Evolutionary conservation across 2,113 vertebrate species (phyloP).

Genomic region (Mus pahari): DNA sequence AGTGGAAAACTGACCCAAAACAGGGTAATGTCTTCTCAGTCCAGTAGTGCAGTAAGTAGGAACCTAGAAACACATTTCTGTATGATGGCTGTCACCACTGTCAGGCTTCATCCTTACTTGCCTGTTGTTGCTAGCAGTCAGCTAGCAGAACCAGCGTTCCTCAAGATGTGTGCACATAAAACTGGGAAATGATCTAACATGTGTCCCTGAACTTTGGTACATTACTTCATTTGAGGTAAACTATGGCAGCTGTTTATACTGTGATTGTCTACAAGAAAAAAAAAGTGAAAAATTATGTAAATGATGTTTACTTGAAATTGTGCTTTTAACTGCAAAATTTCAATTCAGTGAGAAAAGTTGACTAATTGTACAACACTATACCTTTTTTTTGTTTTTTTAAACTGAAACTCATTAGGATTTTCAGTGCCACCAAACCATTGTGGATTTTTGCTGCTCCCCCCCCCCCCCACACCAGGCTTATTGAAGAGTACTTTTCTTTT

Average conservation of each 20-base stretch:
- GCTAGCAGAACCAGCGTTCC: slow-evolving; percentile 38
- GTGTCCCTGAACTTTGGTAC: slow-evolving; percentile 43
- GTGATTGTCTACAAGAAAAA: slow-evolving; percentile 52
- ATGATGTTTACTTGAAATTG: slow-evolving; percentile 68
- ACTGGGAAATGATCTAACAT: slow-evolving; percentile 42
- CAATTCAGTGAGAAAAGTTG: slow-evolving; percentile 28
- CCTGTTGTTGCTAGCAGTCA: slow-evolving; percentile 19
- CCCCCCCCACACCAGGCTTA: slow-evolving; percentile 31
- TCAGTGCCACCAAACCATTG: slow-evolving; percentile 49
- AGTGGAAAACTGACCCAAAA: slow-evolving; percentile 35
- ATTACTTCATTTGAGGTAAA: slow-evolving; percentile 59
- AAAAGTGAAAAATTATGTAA: slow-evolving; percentile 64
- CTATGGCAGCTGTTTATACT: slow-evolving; percentile 60
- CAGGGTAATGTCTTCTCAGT: slow-evolving; percentile 8
- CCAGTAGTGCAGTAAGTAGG: not conserved
- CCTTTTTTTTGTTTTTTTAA: not conserved
- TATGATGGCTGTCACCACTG: slow-evolving; percentile 17
- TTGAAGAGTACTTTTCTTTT: slow-evolving; percentile 62
- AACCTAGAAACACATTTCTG: slow-evolving; percentile 39
- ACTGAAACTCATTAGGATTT: slow-evolving; percentile 36
- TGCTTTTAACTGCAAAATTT: slow-evolving; percentile 56
- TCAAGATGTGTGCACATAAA: slow-evolving; percentile 40
- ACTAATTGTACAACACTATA: slow-evolving; percentile 42
- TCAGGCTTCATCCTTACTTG: slow-evolving; percentile 33
- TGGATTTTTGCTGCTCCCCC: slow-evolving; percentile 51